Conservation (phyloP, 1,140 invertebrate genomes). For the Musca domestica region DNA sequence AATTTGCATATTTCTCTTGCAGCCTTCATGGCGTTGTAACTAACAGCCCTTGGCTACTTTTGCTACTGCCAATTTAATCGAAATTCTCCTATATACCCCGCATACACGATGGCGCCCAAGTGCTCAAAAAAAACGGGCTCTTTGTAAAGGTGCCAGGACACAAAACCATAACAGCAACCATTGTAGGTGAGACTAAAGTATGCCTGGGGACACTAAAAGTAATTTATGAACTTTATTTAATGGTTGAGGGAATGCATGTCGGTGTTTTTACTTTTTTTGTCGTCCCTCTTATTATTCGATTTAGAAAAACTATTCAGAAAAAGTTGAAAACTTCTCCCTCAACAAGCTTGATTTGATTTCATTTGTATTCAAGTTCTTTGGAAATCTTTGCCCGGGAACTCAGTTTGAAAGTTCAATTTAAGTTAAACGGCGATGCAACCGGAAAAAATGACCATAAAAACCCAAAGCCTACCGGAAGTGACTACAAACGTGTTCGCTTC, state of each 20-base stretch:
- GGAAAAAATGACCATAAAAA: slow-evolving; percentile 30
- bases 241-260: background rate
- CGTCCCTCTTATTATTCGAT: background rate
- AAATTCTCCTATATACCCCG: background rate
- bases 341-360: slow-evolving; percentile 9
- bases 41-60: slow-evolving; percentile 8
- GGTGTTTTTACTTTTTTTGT: background rate
- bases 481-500: slow-evolving; percentile 18
- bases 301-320: background rate
- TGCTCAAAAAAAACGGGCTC: background rate
- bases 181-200: slow-evolving; percentile 16
- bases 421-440: no score
- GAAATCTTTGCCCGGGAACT: background rate
- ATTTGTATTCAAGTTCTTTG: background rate
- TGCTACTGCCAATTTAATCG: slow-evolving; percentile 9
- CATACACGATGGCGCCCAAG: background rate
- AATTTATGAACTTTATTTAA: slow-evolving; percentile 19
- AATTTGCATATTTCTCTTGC: slow-evolving; percentile 48
- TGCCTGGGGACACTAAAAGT: slow-evolving; percentile 11
- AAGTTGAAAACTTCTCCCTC: background rate
- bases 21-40: slow-evolving; percentile 21
- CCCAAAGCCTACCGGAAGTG: slow-evolving; percentile 46
- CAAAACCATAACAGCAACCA: slow-evolving; percentile 6
- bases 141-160: slow-evolving; percentile 10
- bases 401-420: background rate